Evolutionary conservation across 2,888 invertebrate species (phyloP).

Genomic region (Ischnura elegans): DNA sequence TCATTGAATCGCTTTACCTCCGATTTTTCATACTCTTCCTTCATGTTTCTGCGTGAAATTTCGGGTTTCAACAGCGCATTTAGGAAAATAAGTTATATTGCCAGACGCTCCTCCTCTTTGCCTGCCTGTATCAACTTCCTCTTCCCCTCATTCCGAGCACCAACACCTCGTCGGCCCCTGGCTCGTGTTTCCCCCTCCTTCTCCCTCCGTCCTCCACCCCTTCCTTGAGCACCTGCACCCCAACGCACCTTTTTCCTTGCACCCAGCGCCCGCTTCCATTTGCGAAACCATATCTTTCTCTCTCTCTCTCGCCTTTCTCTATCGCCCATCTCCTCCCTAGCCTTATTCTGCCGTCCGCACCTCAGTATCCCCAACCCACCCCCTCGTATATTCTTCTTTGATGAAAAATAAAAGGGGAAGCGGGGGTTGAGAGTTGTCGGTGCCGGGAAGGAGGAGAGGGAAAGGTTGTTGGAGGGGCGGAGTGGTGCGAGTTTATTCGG

Average conservation of each 20-base stretch:
- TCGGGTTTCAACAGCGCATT: background rate
- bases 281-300: constrained; percentile 57
- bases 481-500: background rate
- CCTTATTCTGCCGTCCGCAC: background rate
- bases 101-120: background rate
- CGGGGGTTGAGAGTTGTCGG: background rate
- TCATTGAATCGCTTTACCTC: too few relatives aligned
- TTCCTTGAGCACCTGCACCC: background rate
- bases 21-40: too few relatives aligned
- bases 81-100: background rate
- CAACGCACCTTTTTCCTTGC: background rate
- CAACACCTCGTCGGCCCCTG: background rate
- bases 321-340: background rate
- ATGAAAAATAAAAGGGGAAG: constrained; percentile 62
- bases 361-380: background rate
- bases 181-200: background rate
- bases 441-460: background rate
- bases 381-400: constrained; percentile 66
- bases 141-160: background rate
- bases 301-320: background rate
- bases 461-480: background rate
- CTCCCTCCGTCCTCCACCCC: background rate
- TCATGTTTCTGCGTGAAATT: background rate
- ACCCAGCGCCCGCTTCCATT: constrained; percentile 11
- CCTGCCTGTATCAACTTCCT: constrained; percentile 27